phyloP scores from a whole-genome alignment of 1,140 invertebrate genomes.

The Pararge aegeria region DNA sequence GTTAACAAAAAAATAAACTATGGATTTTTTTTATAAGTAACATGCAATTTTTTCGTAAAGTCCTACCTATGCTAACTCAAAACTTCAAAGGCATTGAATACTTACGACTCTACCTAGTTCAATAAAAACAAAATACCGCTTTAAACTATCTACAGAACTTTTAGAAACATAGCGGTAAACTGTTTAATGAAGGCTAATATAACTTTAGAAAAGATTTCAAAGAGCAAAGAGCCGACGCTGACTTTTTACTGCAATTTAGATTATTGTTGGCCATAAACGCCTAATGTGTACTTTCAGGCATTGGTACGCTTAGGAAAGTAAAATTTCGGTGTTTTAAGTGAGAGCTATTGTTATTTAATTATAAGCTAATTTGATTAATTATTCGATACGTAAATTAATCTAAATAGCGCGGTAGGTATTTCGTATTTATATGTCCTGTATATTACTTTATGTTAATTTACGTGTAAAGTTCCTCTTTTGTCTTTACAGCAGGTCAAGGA shows the following conservation, averaged over 20 bases:
- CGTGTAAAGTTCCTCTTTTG: no score
- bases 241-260: slow-evolving; percentile 3
- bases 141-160: not conserved
- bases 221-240: slow-evolving; percentile 1
- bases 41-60: no score
- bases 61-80: no score
- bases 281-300: not conserved
- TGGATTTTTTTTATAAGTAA: no score
- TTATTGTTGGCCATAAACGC: not conserved
- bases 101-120: not conserved
- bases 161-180: not conserved
- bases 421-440: no score
- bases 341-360: no score
- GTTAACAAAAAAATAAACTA: no score
- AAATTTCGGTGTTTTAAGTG: not conserved
- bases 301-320: not conserved
- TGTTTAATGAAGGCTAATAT: not conserved
- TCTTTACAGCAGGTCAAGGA: no score
- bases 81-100: not conserved
- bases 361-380: no score
- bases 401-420: no score
- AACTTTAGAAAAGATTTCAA: slow-evolving; percentile 1
- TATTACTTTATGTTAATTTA: no score
- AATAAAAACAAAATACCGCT: not conserved
- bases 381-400: no score